Base-by-base conservation (phyloP, 2,888 invertebrate genomes). In the Drosophila mercatorum region DNA sequence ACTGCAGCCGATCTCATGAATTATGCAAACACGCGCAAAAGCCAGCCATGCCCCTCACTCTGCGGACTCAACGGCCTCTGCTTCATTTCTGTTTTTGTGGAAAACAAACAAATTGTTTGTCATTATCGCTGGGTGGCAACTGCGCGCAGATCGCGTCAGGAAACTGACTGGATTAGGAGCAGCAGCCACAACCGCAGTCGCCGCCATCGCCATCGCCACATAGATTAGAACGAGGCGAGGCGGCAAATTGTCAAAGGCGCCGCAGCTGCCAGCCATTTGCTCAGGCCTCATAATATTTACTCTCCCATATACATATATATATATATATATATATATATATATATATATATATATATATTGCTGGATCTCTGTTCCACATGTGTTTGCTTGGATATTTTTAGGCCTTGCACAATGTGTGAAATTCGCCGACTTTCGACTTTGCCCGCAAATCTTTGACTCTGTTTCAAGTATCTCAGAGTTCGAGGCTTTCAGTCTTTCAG, bases 81-180 rank as follows among this genome's bases (percentile, higher is more conserved):
- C 17, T 17, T 34, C 49, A 6, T 53, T 26, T 40, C 26, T 53
- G 22, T 53, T 38, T 38, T 5, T 63, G 58, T 47, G 68, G 72
- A 77, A 88, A 86, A 88, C 86, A 86, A 88, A 86, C 88, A 88
- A 86, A 88, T 86, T 88, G 86, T 88, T 86, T 86, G 86, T 86
- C 86, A 82, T 83, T 88, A 83, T 82, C 88, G 78, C 72, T 86
- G 86, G 86, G 86, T 86, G 86, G 86, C 86, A 76, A 51, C 55
- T 68, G 70, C 58, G 55, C 68, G 55, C 61, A 74, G 80, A 81
- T 82, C 79, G 84, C 68, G 77, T 77, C 75, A 72, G 70, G 73
- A 77, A 83, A 71, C 68, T 66, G 66, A 65, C 64, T 67, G 71
- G 80, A 76, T 76, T 74, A 63, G 68, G 69, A 76, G 68, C 17